Base-by-base conservation (phyloP, 1,140 invertebrate genomes). In the Reticulitermes speratus region DNA sequence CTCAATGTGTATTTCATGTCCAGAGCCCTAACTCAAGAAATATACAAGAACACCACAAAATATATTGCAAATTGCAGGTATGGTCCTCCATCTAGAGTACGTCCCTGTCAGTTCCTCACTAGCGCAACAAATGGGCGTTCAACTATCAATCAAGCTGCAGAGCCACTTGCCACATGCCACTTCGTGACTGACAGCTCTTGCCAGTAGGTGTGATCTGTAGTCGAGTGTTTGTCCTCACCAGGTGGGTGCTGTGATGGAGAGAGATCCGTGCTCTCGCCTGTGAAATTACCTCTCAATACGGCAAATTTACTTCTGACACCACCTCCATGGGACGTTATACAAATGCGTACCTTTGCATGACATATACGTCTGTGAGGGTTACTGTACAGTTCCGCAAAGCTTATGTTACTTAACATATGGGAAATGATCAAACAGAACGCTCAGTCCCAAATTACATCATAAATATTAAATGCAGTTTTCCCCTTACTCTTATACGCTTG, bases 391-490 rank as follows among this genome's bases (percentile, higher is more conserved):
- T 21, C 19, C 5, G 52, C 5, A 30, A n/a, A 16, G 8, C 65
- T 75, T 75, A n/a, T 75, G 30, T 16, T 75, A 65, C 59, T 65
- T 75, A 75, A 75, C 65, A 75, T 75, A 75, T 75, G 25, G 65
- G 1, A 75, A 30, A 75, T 9, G 25, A 75, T 75, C 65, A 75
- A 30, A n/a, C 14, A 75, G 65, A 30, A 14, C 25, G 2, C 25
- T 75, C 25, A 12, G n/a, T 75, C 0, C 65, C n/a, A 75, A 75
- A 75, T 75, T 30, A 75, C 65, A 14, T 75, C 65, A 75, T 75
- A 30, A 75, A 75, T 75, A 30, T 30, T 3, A 75, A 75, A 75
- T 30, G 65, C n/a, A 75, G 7, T 12, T 75, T 75, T 12, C n/a
- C n/a, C 7, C n/a, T 30, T 25, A 6, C 14, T n/a, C n/a, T 75